Percentiles rank a stretch among this genome's conserved stretches.
Conservation (phyloP, 2,797 vertebrate genomes). For the Podargus strigoides region DNA sequence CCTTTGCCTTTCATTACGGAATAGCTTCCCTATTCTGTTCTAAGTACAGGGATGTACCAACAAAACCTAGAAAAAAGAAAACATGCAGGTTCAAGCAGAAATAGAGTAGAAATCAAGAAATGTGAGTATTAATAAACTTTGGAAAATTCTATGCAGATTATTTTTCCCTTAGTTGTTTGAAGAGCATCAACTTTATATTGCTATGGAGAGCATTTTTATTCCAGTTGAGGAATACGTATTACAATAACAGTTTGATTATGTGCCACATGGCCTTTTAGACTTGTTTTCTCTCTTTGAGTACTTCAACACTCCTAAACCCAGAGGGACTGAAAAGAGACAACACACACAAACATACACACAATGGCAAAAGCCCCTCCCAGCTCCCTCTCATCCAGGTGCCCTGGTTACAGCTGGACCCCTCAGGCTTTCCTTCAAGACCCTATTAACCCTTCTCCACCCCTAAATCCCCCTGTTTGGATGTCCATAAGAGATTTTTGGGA, state of each 20-base stretch:
- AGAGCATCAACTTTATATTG: neutral
- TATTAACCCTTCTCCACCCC: neutral
- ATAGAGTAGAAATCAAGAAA: neutral
- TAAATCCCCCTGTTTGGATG: neutral
- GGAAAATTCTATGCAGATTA: neutral
- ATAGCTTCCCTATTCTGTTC: neutral
- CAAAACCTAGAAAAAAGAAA: neutral
- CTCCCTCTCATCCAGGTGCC: neutral
- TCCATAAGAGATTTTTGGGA: neutral
- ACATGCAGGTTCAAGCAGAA: neutral
- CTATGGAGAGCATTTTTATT: neutral
- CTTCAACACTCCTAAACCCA: fast-evolving
- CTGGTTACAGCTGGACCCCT: neutral
- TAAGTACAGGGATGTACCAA: fast-evolving
- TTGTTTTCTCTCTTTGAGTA: neutral
- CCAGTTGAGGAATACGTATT: neutral
- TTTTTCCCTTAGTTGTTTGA: neutral
- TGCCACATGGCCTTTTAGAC: neutral
- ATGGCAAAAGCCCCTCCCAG: neutral
- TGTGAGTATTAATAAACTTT: fast-evolving
- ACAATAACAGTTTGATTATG: neutral
- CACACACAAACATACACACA: neutral
- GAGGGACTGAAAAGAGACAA: neutral
- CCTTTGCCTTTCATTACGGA: neutral
- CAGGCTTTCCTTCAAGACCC: neutral